A percentile compares a stretch with the other conserved stretches of the same genome.
These are phyloP conservation scores for Dissostichus mawsoni DNA, from an alignment of 2,113 vertebrate species.

Conservation along the genomic window DNA sequence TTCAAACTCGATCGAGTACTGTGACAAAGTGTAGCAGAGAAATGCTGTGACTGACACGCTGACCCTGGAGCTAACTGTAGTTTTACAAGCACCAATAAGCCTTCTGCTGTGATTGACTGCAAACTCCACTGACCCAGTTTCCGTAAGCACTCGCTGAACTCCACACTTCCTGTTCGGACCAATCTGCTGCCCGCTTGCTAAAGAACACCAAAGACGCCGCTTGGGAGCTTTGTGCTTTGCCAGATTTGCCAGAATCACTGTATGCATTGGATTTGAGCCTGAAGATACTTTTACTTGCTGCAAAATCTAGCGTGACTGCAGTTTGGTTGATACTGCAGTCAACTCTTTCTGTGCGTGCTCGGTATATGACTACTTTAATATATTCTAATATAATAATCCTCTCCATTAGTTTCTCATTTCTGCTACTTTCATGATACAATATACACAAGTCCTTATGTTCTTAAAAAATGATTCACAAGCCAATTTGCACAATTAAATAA, in stretches of 20 bases:
- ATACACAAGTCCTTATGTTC: constrained; percentile 12
- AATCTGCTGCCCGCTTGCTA: not conserved
- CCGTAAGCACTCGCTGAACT: not conserved
- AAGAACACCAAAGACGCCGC: not conserved
- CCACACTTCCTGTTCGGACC: not conserved
- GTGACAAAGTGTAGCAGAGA: not conserved
- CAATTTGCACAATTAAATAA: constrained; percentile 26
- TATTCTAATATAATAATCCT: constrained; percentile 15
- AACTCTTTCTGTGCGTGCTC: not conserved
- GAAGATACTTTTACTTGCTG: no score
- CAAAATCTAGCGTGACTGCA: no score
- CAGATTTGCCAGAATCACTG: not conserved
- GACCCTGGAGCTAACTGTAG: not conserved
- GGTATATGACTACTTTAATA: not conserved
- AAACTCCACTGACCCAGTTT: not conserved
- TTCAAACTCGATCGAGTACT: not conserved
- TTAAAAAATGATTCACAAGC: constrained; percentile 26
- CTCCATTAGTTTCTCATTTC: constrained; percentile 6
- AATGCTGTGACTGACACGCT: not conserved
- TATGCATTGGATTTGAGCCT: not conserved
- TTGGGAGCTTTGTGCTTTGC: not conserved
- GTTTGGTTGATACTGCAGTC: not conserved
- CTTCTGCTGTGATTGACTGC: constrained; percentile 9
- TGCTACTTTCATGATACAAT: constrained; percentile 41
- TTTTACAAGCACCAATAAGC: not conserved